These are phyloP conservation scores for Sminthurides aquaticus DNA, from an alignment of 2,888 invertebrate genomes.

Conservation along the genomic window DNA sequence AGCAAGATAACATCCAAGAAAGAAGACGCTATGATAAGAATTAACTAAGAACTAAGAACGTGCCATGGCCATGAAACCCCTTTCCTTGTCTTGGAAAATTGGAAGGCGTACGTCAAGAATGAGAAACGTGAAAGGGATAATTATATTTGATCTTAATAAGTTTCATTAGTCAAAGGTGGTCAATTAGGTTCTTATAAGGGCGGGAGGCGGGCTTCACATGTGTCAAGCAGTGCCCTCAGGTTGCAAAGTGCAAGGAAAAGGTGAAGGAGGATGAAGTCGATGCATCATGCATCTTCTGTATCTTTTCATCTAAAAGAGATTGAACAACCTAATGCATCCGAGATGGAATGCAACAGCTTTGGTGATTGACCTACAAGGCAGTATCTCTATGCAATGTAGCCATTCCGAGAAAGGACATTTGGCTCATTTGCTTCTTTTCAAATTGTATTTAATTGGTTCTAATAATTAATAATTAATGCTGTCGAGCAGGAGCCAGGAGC, in stretches of 20 bases:
- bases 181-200: conserved; percentile 1
- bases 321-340: background rate
- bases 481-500: no score
- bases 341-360: background rate
- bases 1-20: no score
- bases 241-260: background rate
- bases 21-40: no score
- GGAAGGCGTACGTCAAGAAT: background rate
- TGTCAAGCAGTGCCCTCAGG: background rate
- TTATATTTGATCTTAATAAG: conserved; percentile 2
- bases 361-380: background rate
- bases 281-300: no score
- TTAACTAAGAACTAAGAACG: no score
- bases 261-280: no score
- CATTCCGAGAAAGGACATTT: background rate
- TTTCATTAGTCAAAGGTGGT: background rate
- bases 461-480: no score
- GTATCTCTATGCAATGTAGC: background rate
- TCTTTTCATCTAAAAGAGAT: background rate
- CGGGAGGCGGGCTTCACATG: background rate
- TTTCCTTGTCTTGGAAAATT: no score
- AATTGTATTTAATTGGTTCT: no score
- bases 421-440: no score
- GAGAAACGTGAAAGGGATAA: background rate
- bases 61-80: no score